Percentiles rank a stretch among this genome's conserved stretches.
Conservation (phyloP, 2,113 vertebrate genomes). For the Conger conger region DNA sequence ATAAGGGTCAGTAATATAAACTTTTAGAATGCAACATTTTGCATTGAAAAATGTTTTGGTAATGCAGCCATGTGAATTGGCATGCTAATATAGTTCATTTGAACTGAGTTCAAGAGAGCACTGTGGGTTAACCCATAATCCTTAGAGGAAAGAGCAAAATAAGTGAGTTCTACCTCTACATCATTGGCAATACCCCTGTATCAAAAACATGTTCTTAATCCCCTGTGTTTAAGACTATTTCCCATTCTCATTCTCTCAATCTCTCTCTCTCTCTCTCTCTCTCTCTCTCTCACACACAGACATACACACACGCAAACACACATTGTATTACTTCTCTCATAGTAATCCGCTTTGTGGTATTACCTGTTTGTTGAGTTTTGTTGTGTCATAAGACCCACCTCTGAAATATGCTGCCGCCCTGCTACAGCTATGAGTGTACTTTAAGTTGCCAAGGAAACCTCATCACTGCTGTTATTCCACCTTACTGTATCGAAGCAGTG, state of each 20-base stretch:
- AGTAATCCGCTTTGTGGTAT: neutral
- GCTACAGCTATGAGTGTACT: neutral
- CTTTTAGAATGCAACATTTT: neutral
- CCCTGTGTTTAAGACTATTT: neutral
- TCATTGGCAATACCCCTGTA: too few species aligned
- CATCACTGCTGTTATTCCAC: slow-evolving; percentile 2
- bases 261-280: neutral
- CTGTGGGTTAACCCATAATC: too few species aligned
- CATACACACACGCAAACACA: too few species aligned
- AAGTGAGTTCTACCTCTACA: too few species aligned
- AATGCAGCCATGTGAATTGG: neutral
- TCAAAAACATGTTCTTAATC: neutral
- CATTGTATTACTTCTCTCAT: neutral
- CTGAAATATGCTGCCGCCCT: neutral
- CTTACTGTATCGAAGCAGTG: neutral
- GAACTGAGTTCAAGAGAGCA: neutral
- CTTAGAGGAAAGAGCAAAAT: too few species aligned
- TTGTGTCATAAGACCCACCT: neutral
- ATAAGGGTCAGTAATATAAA: neutral
- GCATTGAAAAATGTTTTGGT: neutral
- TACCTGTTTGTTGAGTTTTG: slow-evolving; percentile 26
- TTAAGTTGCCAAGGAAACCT: slow-evolving; percentile 15
- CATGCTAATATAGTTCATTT: neutral
- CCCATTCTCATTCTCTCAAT: neutral
- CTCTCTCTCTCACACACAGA: neutral